Conservation (phyloP, 2,888 invertebrate species). For the Pollenia griseotomentosa region DNA sequence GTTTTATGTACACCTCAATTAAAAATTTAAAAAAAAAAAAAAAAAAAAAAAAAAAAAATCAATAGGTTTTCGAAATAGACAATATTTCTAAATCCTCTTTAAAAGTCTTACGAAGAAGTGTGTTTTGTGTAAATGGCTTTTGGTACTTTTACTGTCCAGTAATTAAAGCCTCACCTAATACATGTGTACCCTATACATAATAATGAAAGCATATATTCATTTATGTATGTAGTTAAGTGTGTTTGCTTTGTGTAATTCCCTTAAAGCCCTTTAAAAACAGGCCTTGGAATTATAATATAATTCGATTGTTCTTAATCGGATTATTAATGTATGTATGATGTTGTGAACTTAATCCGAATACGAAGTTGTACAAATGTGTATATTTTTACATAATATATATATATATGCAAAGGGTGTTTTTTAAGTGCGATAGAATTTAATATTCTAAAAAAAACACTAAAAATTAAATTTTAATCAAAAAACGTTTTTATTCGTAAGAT, state of each 20-base stretch:
- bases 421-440: too few relatives aligned
- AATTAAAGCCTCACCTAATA: slow-evolving; percentile 26
- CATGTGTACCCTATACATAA: too few relatives aligned
- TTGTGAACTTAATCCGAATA: slow-evolving; percentile 53
- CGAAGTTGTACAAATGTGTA: not conserved
- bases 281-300: slow-evolving; percentile 67
- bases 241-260: slow-evolving; percentile 35
- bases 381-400: not conserved
- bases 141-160: not conserved
- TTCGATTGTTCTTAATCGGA: slow-evolving; percentile 69
- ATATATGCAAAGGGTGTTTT: not conserved
- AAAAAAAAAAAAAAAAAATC: too few relatives aligned
- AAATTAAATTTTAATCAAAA: too few relatives aligned
- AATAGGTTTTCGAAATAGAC: too few relatives aligned
- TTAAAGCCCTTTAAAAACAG: slow-evolving; percentile 54
- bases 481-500: too few relatives aligned
- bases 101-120: not conserved
- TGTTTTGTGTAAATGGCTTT: not conserved
- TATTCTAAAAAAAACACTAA: too few relatives aligned
- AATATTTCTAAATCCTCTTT: not conserved
- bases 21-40: too few relatives aligned
- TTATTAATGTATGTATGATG: slow-evolving; percentile 57
- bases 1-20: too few relatives aligned
- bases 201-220: not conserved
- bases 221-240: not conserved